Conservation (phyloP, 2,888 invertebrate species). For the Erebia palarica region DNA sequence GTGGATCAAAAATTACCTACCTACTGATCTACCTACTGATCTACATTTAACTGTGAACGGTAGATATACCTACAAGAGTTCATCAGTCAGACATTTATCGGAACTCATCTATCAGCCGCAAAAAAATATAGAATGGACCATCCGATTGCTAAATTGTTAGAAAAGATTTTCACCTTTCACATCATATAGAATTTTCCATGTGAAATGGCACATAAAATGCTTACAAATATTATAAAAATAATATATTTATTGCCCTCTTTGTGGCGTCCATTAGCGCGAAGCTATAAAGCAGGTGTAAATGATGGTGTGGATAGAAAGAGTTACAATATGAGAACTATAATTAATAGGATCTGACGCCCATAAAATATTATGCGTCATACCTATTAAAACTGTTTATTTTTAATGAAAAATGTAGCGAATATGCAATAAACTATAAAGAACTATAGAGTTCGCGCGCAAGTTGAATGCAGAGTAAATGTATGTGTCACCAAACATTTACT, state of each 20-base stretch:
- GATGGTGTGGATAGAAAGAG: neutral
- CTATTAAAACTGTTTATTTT: neutral
- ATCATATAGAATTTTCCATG: neutral
- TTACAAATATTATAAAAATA: slow-evolving; percentile 4
- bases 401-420: neutral
- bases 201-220: slow-evolving; percentile 6
- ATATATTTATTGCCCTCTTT: slow-evolving; percentile 12
- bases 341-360: neutral
- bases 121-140: too few relatives aligned
- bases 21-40: too few relatives aligned
- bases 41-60: too few relatives aligned
- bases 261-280: neutral
- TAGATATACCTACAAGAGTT: too few relatives aligned
- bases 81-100: too few relatives aligned
- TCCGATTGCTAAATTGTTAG: neutral
- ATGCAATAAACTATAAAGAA: too few relatives aligned
- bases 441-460: too few relatives aligned
- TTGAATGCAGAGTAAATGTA: too few relatives aligned
- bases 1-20: too few relatives aligned
- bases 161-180: neutral
- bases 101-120: too few relatives aligned
- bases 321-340: neutral
- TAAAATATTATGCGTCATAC: slow-evolving; percentile 3
- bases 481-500: too few relatives aligned
- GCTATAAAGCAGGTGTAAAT: neutral